Percentiles rank a stretch among this genome's conserved stretches.
These are phyloP conservation scores for Dasyprocta punctata DNA, from an alignment of 2,113 vertebrate species.

Conservation along the genomic window DNA sequence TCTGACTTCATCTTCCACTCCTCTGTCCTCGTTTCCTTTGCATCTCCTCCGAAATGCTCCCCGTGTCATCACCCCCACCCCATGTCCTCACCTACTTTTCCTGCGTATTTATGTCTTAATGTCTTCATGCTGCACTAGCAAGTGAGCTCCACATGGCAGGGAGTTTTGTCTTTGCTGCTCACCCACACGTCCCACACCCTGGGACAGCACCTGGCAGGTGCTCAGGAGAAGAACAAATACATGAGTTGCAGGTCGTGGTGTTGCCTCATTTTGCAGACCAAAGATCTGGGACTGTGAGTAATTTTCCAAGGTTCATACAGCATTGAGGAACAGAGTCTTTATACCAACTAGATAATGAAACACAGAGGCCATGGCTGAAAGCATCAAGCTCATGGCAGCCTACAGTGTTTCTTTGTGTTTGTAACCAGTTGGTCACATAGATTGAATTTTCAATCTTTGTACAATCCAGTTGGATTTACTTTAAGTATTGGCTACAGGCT, in stretches of 20 bases:
- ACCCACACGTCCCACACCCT: background rate
- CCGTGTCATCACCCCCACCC: background rate
- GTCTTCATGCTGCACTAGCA: background rate
- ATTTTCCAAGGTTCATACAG: background rate
- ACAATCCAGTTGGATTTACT: background rate
- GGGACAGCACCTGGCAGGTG: background rate
- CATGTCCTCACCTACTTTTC: background rate
- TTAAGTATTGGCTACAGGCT: background rate
- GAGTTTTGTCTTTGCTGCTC: background rate
- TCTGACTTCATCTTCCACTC: background rate
- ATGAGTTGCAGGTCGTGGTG: background rate
- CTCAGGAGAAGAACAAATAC: background rate
- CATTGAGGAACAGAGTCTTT: conserved; percentile 25
- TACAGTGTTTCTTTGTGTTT: background rate
- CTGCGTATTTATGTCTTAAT: background rate
- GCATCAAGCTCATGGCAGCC: background rate
- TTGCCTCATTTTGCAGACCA: background rate
- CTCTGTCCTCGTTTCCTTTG: background rate
- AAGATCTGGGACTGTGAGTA: background rate
- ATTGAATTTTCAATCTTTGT: background rate
- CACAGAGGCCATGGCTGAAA: background rate
- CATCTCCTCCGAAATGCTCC: background rate
- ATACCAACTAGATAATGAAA: background rate
- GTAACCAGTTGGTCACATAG: background rate
- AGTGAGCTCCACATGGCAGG: background rate